These are phyloP conservation scores for Brachymystax lenok DNA, from an alignment of 2,797 vertebrate species.

Conservation along the genomic window DNA sequence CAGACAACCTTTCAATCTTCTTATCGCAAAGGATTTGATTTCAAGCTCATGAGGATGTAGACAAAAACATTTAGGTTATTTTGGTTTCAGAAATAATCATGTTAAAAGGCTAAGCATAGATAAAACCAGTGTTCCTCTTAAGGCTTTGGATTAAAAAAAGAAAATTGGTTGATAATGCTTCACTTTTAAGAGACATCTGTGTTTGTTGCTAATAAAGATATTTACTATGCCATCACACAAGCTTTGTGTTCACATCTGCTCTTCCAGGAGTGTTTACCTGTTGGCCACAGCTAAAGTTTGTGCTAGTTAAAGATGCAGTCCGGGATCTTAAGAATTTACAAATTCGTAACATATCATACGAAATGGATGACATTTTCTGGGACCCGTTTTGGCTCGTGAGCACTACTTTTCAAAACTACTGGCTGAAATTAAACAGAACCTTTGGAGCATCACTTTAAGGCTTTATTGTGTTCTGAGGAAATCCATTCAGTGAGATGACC, in stretches of 20 bases:
- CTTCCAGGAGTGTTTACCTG: no score
- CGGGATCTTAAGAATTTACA: no score
- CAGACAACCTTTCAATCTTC: slow-evolving; percentile 17
- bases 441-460: neutral
- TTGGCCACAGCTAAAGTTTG: no score
- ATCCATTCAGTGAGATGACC: neutral
- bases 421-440: no score
- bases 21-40: slow-evolving; percentile 5
- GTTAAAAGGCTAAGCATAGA: neutral
- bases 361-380: no score
- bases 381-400: no score
- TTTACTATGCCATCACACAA: neutral
- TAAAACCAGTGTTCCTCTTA: neutral
- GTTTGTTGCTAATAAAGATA: no score
- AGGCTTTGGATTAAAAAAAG: neutral
- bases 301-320: no score
- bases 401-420: no score
- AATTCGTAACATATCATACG: no score
- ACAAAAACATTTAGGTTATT: neutral
- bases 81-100: neutral
- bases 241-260: neutral
- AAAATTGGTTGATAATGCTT: neutral
- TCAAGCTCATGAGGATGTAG: neutral
- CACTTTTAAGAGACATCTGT: no score
- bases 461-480: neutral